A percentile compares a stretch with the other conserved stretches of the same genome.
These are phyloP conservation scores for Nebria ingens DNA, from an alignment of 1,140 invertebrate species.

Conservation along the genomic window DNA sequence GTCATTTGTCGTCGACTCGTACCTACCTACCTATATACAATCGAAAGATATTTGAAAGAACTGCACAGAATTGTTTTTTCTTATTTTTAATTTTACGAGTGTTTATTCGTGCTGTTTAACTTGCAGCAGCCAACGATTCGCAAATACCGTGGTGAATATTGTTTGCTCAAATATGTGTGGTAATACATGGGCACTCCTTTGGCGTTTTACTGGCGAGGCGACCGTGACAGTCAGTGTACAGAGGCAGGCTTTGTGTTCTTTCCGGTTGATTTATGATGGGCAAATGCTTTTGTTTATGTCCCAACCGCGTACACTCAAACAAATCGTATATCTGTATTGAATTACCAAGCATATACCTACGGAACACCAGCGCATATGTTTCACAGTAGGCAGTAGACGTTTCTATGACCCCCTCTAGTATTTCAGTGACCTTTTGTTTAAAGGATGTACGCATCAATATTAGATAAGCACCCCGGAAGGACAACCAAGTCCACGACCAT, in stretches of 20 bases:
- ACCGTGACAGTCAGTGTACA: not conserved
- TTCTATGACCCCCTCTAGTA: no score
- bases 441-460: no score
- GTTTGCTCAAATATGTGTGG: not conserved
- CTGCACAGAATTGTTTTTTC: no score
- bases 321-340: not conserved
- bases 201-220: not conserved
- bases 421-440: not conserved
- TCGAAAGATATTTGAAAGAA: no score
- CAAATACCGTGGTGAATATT: no score
- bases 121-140: no score
- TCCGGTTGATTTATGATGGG: not conserved
- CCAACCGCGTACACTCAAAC: not conserved
- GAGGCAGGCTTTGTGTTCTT: not conserved
- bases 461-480: not conserved
- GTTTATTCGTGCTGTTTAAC: no score
- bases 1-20: no score
- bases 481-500: not conserved
- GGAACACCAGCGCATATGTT: not conserved
- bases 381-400: not conserved
- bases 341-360: not conserved
- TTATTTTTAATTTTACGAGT: no score
- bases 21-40: no score
- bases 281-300: not conserved
- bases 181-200: not conserved